Evolutionary conservation across 2,888 invertebrate genomes (phyloP), one percentile per base, ranked within the genome.

Genomic region (Hyalella azteca): DNA sequence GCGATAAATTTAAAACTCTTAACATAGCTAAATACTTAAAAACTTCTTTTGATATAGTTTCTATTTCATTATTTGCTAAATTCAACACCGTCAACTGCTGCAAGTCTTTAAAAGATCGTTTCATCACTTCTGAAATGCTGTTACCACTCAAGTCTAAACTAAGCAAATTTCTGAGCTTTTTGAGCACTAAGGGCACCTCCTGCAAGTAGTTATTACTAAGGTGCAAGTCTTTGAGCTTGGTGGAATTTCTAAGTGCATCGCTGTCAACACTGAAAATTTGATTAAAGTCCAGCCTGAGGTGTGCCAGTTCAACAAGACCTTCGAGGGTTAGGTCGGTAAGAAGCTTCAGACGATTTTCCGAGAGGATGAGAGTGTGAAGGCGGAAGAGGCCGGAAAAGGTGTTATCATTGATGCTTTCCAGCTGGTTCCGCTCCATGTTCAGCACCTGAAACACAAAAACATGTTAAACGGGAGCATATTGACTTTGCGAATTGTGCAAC

Each of bases 141-240:
- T 93, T 92, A 83, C 94, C 91, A 87, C 94, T 93, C 83, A 94
- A 90, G 78, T 93, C 92, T 91, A 94, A 93, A 78, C 93, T 92
- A 54, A 93, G 93, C 93, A 95, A 88, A 89, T 92, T 91, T 80
- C 95, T 90, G 85, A 96, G 89, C 86, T 93, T 93, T 19, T 93
- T 92, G 87, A 95, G 92, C 88, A 95, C 93, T 86, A 92, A 91
- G 88, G 96, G 96, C 85, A 96, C 92, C 88, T 95, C 93, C 79
- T 92, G 92, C 81, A 96, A 89, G 85, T 91, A 91, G 90, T 97
- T 97, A 81, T 93, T 93, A 88, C 96, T 95, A 85, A 96, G 89
- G 85, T 95, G 91, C 83, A 96, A 92, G 11, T 95, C 95, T 89
- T 96, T 95, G 82, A 96, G 90, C 87, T 93, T 93, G 15, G 91